Conservation (phyloP, 2,113 vertebrate genomes). For the Seriola aureovittata region DNA sequence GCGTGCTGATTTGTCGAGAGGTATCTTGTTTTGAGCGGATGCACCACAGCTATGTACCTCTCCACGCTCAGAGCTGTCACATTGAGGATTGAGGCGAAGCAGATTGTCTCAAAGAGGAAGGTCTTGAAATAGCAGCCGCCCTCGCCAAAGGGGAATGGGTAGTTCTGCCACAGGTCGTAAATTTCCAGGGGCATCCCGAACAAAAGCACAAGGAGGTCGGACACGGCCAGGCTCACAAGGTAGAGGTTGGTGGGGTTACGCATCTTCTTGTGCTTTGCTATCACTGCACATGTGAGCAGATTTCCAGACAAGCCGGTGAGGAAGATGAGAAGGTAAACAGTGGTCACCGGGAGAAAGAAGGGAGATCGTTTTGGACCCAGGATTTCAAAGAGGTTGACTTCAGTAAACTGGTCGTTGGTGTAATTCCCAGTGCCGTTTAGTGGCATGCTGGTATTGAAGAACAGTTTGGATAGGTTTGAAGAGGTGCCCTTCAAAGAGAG, state of each 20-base stretch:
- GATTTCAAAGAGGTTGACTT: slow-evolving; percentile 78
- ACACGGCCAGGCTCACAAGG: slow-evolving; percentile 84
- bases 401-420: slow-evolving; percentile 55
- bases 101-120: slow-evolving; percentile 86
- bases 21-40: slow-evolving; percentile 85
- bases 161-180: slow-evolving; percentile 88
- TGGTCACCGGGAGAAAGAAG: slow-evolving; percentile 82
- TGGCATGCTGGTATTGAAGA: slow-evolving; percentile 56
- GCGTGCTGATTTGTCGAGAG: slow-evolving; percentile 83
- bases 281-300: slow-evolving; percentile 85
- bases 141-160: slow-evolving; percentile 85
- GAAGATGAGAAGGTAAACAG: slow-evolving; percentile 84
- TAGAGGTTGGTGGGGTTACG: slow-evolving; percentile 86
- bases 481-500: slow-evolving; percentile 47
- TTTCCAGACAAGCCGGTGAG: slow-evolving; percentile 84
- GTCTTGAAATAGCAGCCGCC: slow-evolving; percentile 86
- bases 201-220: slow-evolving; percentile 83
- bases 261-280: slow-evolving; percentile 86
- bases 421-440: slow-evolving; percentile 68
- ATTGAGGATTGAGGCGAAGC: slow-evolving; percentile 87
- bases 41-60: slow-evolving; percentile 85
- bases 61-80: slow-evolving; percentile 86
- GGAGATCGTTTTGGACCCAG: slow-evolving; percentile 85
- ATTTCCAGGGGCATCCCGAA: slow-evolving; percentile 87
- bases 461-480: slow-evolving; percentile 61